A percentile compares a stretch with the other conserved stretches of the same genome.
Conservation (phyloP, 1,140 invertebrate genomes). For the Drosophila melanica region DNA sequence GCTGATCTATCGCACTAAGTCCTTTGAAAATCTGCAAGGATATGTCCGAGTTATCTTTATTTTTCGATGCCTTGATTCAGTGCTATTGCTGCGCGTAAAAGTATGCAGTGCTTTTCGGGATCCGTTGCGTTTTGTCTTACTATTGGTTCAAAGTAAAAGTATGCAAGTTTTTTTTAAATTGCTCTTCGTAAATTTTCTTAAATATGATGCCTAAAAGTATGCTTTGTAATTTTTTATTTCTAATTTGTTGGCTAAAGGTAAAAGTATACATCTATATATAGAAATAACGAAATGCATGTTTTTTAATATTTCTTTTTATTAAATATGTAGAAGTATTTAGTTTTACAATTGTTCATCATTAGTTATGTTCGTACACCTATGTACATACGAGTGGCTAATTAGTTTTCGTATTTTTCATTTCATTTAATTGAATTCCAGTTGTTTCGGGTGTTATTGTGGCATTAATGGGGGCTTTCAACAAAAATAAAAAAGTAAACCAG, state of each 20-base stretch:
- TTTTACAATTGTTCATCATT: constrained; percentile 57
- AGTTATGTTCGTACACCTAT: constrained; percentile 52
- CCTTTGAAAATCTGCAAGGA: too few relatives aligned
- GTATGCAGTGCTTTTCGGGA: too few relatives aligned
- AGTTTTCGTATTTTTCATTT: constrained; percentile 30
- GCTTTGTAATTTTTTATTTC: too few relatives aligned
- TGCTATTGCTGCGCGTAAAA: too few relatives aligned
- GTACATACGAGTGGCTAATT: constrained; percentile 42
- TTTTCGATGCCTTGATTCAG: too few relatives aligned
- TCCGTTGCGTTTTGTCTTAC: too few relatives aligned
- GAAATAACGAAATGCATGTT: background rate
- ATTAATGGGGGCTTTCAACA: constrained; percentile 28
- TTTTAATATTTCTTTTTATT: constrained; percentile 51
- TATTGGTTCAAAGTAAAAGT: background rate
- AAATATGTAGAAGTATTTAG: constrained; percentile 61
- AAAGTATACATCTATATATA: too few relatives aligned
- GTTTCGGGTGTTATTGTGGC: constrained; percentile 37
- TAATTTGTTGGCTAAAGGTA: too few relatives aligned
- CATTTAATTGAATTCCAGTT: constrained; percentile 46
- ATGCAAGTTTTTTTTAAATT: background rate
- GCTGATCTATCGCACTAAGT: too few relatives aligned
- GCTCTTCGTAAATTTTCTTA: background rate
- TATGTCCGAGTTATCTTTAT: too few relatives aligned
- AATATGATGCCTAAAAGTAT: too few relatives aligned
- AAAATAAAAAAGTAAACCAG: constrained; percentile 14